Evolutionary conservation across 2,797 vertebrate species (phyloP).

Genomic region (Periparus ater): DNA sequence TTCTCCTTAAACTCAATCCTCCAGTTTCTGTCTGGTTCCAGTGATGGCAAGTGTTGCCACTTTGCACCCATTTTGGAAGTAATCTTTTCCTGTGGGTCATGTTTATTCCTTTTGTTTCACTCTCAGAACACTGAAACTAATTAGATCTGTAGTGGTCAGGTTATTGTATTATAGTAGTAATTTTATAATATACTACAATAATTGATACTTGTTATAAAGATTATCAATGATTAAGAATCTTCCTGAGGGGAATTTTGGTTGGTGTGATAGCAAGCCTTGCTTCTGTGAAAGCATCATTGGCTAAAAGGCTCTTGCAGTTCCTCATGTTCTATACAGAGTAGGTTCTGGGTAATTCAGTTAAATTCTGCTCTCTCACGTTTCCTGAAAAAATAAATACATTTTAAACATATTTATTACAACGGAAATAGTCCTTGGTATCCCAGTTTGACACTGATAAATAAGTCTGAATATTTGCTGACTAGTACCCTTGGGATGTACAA

Average conservation of each 20-base stretch:
- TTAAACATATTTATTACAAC: not conserved
- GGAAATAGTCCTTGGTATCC: not conserved
- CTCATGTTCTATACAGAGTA: not conserved
- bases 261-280: not conserved
- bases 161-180: rapidly evolving
- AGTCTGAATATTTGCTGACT: not conserved
- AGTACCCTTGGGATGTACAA: not conserved
- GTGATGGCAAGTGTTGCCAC: not conserved
- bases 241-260: not conserved
- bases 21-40: not conserved
- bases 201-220: not conserved
- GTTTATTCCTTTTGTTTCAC: not conserved
- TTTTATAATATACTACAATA: not conserved
- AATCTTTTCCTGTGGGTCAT: not conserved
- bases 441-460: not conserved
- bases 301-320: not conserved
- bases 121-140: not conserved
- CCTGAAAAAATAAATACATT: not conserved
- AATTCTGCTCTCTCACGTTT: not conserved
- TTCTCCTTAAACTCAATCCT: not conserved
- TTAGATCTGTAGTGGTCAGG: not conserved
- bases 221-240: not conserved
- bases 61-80: not conserved
- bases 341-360: not conserved
- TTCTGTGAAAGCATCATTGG: not conserved